Evolutionary conservation across 2,888 invertebrate genomes (phyloP), one percentile per base, ranked within the genome.

Genomic region (Chromoteleia sp.): DNA sequence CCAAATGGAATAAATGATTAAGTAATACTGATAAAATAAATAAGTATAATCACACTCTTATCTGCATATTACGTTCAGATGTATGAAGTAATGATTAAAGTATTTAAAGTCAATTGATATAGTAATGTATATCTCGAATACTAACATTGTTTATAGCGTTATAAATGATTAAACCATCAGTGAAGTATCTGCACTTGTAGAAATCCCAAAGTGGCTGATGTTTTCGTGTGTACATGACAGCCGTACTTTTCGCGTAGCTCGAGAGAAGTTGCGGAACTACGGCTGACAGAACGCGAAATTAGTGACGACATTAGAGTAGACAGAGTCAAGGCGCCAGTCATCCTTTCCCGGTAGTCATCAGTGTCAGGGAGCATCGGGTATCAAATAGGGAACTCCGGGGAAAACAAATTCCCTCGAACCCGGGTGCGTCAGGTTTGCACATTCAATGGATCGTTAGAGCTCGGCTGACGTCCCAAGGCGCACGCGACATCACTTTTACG

Each of bases 381-480:
- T 88, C 89, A 89, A 88, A 89, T 85, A 85, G 85, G 85, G 81
- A 79, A 85, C 84, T 81, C 73, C 54, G 30, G 78, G 70, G 86
- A 89, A 88, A 89, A 90, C 87, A 87, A 90, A 89, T 89, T 88
- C 86, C 83, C 85, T 65, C 61, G 43, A 68, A 81, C 74, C 68
- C 59, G 36, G 75, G 75, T 50, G 79, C 83, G 83, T 77, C 83
- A 70, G 75, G 78, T 75, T 86, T 84, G 82, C 79, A 84, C 85
- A 84, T 85, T 87, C 87, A 86, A 86, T 86, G 87, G 87, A 86
- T 90, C 90, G 89, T 89, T 89, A 87, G 84, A 84, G 81, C 63
- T 71, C 63, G 52, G 59, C 70, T 71, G 73, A 81, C 73, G 73
- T 70, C 65, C 65, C 52, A 59, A 82, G 54, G 56, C 82, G 45